These are phyloP conservation scores for Drosophila longiperda DNA, from an alignment of 2,888 invertebrate species.

Conservation along the genomic window DNA sequence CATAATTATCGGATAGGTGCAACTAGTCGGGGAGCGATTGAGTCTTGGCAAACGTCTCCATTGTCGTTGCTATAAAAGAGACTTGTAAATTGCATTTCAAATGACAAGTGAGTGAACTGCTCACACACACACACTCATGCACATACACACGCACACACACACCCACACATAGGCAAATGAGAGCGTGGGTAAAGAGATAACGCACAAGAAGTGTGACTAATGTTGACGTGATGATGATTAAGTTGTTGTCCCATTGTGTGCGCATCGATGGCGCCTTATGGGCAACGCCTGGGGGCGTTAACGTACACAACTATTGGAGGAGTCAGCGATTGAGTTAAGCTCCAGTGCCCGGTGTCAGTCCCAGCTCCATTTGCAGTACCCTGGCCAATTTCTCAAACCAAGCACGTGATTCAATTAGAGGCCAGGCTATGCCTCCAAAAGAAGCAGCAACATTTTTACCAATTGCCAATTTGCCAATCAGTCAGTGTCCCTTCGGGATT, in stretches of 20 bases:
- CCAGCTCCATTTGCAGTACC: conserved; percentile 48
- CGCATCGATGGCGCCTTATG: conserved; percentile 55
- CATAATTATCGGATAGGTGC: conserved; percentile 70
- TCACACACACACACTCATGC: conserved; percentile 2
- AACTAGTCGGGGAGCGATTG: conserved; percentile 33
- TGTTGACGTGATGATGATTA: conserved; percentile 77
- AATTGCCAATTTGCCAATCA: conserved; percentile 61
- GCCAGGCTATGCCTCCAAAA: conserved; percentile 20
- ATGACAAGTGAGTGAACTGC: conserved; percentile 58
- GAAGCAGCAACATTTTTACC: conserved; percentile 46
- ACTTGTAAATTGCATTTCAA: conserved; percentile 73
- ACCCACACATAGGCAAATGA: conserved; percentile 11
- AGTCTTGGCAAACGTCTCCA: conserved; percentile 62
- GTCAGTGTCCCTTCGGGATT: conserved; percentile 62
- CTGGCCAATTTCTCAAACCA: conserved; percentile 51
- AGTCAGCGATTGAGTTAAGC: conserved; percentile 30
- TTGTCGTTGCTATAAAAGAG: conserved; percentile 71
- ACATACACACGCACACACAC: conserved; percentile 1
- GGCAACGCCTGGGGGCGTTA: conserved; percentile 35
- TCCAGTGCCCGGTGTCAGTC: conserved; percentile 12
- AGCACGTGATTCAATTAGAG: conserved; percentile 75
- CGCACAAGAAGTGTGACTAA: conserved; percentile 70
- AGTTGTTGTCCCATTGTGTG: conserved; percentile 68
- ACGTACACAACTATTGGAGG: conserved; percentile 46
- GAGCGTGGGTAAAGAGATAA: conserved; percentile 58